phyloP scores from a whole-genome alignment of 2,888 invertebrate species.

The Phyllotreta cruciferae region DNA sequence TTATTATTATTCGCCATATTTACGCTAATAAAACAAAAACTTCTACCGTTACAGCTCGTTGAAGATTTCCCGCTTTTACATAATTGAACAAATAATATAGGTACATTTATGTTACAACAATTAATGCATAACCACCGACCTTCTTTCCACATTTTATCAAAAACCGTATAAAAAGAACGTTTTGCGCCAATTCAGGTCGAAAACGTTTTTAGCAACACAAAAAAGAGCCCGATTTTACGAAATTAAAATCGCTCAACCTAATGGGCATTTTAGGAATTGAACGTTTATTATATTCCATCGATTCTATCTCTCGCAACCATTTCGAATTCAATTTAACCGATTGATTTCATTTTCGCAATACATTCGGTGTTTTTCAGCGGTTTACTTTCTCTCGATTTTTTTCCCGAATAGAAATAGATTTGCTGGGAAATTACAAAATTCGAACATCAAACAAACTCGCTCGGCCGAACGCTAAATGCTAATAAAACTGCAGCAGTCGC shows the following conservation, averaged over 20 bases:
- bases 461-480: no score
- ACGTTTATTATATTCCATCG: slow-evolving; percentile 14
- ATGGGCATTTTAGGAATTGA: slow-evolving; percentile 7
- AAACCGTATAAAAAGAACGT: slow-evolving; percentile 1
- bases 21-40: no score
- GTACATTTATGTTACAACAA: no score
- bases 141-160: background rate
- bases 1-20: no score
- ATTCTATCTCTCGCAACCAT: slow-evolving; percentile 11
- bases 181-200: no score
- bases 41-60: no score
- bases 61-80: no score
- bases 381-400: slow-evolving; percentile 8
- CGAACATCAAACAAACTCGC: no score
- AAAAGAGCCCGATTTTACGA: slow-evolving; percentile 14
- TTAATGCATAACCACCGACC: no score
- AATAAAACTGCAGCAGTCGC: no score
- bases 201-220: background rate
- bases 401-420: background rate
- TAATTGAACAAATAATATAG: no score
- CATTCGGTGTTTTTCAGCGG: background rate
- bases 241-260: slow-evolving; percentile 14
- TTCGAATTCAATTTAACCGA: slow-evolving; percentile 19
- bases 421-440: no score
- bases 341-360: slow-evolving; percentile 19